phyloP scores from a whole-genome alignment of 2,797 vertebrate species.

The Pteronotus mesoamericanus region DNA sequence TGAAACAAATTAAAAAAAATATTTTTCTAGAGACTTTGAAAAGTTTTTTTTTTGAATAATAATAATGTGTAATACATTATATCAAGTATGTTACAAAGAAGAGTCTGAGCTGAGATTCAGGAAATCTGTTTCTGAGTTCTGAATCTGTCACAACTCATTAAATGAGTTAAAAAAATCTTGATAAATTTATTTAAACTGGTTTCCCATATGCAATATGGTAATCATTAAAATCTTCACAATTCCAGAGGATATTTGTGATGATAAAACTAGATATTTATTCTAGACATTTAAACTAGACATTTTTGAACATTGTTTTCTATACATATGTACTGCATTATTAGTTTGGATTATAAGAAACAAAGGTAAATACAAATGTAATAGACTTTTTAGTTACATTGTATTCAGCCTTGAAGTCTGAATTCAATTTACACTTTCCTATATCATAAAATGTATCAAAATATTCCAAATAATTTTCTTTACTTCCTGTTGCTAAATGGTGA shows the following conservation, averaged over 20 bases:
- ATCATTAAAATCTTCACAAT: not conserved
- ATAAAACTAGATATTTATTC: not conserved
- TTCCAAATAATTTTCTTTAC: not conserved
- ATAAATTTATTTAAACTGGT: not conserved
- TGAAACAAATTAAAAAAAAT: not conserved
- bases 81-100: not conserved
- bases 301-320: not conserved
- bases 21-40: not conserved
- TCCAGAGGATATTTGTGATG: not conserved
- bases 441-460: not conserved
- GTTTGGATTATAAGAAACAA: not conserved
- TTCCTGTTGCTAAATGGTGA: not conserved
- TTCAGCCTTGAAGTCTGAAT: not conserved
- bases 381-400: not conserved
- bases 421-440: not conserved
- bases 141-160: not conserved
- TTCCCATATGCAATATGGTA: not conserved
- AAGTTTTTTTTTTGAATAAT: not conserved
- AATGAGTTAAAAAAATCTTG: not conserved
- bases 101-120: not conserved
- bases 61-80: not conserved
- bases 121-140: not conserved
- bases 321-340: not conserved
- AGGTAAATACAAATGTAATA: not conserved
- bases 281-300: too few relatives aligned